These are phyloP conservation scores for Mus musculus DNA, from an alignment of 2,113 vertebrate species.

Conservation along the genomic window DNA sequence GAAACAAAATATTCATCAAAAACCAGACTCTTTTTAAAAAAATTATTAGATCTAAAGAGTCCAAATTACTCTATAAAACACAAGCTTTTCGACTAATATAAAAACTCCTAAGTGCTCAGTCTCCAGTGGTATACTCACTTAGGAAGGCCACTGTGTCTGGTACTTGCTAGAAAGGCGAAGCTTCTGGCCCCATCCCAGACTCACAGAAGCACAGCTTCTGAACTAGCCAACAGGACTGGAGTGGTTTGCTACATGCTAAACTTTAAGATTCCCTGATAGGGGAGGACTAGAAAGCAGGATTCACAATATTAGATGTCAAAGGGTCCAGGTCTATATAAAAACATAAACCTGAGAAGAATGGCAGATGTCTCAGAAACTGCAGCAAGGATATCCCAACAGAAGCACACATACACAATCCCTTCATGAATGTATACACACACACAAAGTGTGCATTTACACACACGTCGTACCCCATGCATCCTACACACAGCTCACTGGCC, in stretches of 20 bases:
- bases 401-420: not conserved
- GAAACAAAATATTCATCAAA: constrained; percentile 30
- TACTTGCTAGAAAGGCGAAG: not conserved
- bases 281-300: not conserved
- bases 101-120: constrained; percentile 5
- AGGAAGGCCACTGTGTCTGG: not conserved
- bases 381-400: not conserved
- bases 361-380: not conserved
- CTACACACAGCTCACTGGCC: not conserved
- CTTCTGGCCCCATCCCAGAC: not conserved
- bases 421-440: not conserved
- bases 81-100: not conserved
- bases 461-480: not conserved
- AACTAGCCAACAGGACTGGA: not conserved
- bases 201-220: not conserved
- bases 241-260: not conserved
- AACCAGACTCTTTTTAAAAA: not conserved
- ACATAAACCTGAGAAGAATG: constrained; percentile 5
- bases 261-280: not conserved
- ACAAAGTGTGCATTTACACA: not conserved
- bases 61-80: constrained; percentile 8
- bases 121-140: not conserved
- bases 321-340: not conserved
- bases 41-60: not conserved
- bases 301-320: constrained; percentile 6